Evolutionary conservation across 2,888 invertebrate genomes (phyloP), one percentile per base, ranked within the genome.

Genomic region (Sinhomidia bicolor): DNA sequence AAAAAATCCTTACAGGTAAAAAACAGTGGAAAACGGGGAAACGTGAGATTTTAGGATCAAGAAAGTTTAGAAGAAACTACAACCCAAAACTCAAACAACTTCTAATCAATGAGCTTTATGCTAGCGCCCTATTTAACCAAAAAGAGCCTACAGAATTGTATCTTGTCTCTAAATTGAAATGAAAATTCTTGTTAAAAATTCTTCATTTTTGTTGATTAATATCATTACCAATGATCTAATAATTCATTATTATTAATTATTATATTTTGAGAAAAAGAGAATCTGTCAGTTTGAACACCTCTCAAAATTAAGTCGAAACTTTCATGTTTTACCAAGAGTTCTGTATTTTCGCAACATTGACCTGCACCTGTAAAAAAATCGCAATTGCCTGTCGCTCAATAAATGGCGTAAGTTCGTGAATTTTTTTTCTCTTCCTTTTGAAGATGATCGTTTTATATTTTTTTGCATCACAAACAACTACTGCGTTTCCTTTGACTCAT

Each of bases 351-450:
- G 60, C 29, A 68, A 10, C 44, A 41, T 23, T 71, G 71, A 71
- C 71, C 71, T 71, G 44, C 44, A 23, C 44, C 12, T 12, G n/a
- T 44, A 12, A n/a, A n/a, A n/a, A n/a, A 1, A 2, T 65, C n/a
- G 17, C 32, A 1, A 2, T 65, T 29, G 17, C 32, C 32, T 78
- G 3, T 29, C 20, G 20, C 68, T 7, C n/a, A 74, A 0, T 54
- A 10, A 36, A 78, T 57, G 57, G 36, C 32, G 32, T 54, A 12
- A 23, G 26, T 84, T 74, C 84, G 60, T 60, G 74, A 74, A 44
- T 84, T n/a, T n/a, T n/a, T n/a, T n/a, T n/a, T n/a, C n/a, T n/a
- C n/a, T 68, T 51, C 71, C 32, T 54, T 23, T 68, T 12, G 29
- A 51, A 51, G 36, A 54, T 82, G 51, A 36, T 68, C 47, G 54